Percentiles rank a stretch among this genome's conserved stretches.
phyloP scores from a whole-genome alignment of 2,797 vertebrate genomes.

The Brachymystax lenok region DNA sequence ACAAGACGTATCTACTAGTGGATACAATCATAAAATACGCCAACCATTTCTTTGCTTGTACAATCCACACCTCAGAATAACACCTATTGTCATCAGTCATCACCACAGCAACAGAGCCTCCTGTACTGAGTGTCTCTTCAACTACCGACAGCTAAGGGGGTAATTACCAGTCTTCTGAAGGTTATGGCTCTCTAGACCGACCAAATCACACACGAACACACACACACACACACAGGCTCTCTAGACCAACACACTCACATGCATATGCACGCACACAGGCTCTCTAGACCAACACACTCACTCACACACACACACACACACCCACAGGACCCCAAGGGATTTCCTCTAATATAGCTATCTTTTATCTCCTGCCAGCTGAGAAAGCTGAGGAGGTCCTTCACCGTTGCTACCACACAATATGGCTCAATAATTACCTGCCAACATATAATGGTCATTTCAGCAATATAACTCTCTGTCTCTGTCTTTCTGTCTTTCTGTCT shows the following conservation, averaged over 20 bases:
- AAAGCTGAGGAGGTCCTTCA: slow-evolving; percentile 31
- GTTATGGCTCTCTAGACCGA: slow-evolving; percentile 17
- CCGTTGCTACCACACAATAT: slow-evolving; percentile 7
- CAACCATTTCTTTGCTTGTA: slow-evolving; percentile 42
- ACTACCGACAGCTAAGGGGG: background rate
- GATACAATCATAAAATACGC: background rate
- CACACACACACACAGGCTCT: no score
- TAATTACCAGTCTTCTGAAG: slow-evolving; percentile 5
- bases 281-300: background rate
- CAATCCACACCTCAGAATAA: background rate
- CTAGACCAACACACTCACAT: no score
- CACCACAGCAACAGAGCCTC: background rate
- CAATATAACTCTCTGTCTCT: slow-evolving; percentile 4
- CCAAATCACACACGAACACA: no score
- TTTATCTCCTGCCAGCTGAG: slow-evolving; percentile 18
- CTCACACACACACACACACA: background rate
- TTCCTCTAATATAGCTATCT: background rate
- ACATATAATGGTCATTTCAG: slow-evolving; percentile 15
- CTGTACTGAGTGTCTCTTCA: background rate
- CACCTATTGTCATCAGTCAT: background rate
- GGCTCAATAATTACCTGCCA: slow-evolving; percentile 37
- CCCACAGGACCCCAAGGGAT: slow-evolving; percentile 14
- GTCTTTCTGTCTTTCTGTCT: slow-evolving; percentile 8
- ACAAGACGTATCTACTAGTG: background rate
- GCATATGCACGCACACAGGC: no score